These are phyloP conservation scores for Syrrhaptes paradoxus DNA, from an alignment of 2,113 vertebrate genomes.

Conservation along the genomic window DNA sequence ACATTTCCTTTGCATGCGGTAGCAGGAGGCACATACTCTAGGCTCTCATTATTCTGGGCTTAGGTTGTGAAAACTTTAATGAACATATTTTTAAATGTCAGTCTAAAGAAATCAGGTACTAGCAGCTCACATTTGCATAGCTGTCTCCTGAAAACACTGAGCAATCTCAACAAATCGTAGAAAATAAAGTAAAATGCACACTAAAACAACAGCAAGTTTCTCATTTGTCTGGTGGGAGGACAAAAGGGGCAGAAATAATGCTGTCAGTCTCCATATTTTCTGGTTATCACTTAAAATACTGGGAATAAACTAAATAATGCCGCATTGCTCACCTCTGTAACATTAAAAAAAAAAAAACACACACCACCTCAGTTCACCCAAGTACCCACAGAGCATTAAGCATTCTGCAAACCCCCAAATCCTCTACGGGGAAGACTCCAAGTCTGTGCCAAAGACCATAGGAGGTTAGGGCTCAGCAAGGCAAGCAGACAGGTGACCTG, in stretches of 20 bases:
- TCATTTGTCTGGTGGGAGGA: background rate
- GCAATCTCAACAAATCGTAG: background rate
- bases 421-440: background rate
- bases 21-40: background rate
- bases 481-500: background rate
- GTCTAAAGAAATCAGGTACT: conserved; percentile 17
- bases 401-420: background rate
- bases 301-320: background rate
- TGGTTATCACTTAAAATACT: background rate
- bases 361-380: background rate
- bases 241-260: background rate
- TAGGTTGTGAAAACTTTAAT: conserved; percentile 41
- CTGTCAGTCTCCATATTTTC: background rate
- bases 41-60: background rate
- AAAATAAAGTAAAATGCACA: conserved; percentile 1
- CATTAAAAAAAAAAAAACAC: background rate
- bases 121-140: conserved; percentile 11
- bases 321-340: background rate
- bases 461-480: background rate
- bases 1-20: conserved; percentile 13
- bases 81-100: conserved; percentile 42
- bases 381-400: background rate
- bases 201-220: conserved; percentile 10
- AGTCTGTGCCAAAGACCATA: background rate
- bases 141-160: conserved; percentile 27